These are phyloP conservation scores for Nycticebus coucang DNA, from an alignment of 2,113 vertebrate genomes.

Conservation along the genomic window DNA sequence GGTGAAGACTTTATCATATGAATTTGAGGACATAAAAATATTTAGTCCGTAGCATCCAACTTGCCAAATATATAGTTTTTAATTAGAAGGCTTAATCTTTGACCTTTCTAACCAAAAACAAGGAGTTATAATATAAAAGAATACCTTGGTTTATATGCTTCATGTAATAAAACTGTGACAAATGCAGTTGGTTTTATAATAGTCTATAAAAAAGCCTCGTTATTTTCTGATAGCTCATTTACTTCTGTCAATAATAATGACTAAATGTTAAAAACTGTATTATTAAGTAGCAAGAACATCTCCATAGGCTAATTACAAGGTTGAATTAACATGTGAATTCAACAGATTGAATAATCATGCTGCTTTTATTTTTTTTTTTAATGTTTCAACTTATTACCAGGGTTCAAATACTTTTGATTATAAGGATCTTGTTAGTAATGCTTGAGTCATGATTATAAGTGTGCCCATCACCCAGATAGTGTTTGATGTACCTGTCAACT, in stretches of 20 bases:
- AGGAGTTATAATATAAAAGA: background rate
- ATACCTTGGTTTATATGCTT: background rate
- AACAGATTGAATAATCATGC: background rate
- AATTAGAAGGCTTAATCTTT: background rate
- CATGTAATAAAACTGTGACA: background rate
- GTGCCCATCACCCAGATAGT: too few relatives aligned
- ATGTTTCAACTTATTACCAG: too few relatives aligned
- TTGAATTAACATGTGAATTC: background rate
- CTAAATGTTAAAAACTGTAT: background rate
- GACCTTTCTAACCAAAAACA: background rate
- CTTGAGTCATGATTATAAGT: too few relatives aligned
- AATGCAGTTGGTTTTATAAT: background rate
- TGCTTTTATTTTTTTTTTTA: too few relatives aligned
- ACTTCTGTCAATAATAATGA: background rate
- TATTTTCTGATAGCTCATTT: background rate
- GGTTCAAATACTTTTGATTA: too few relatives aligned
- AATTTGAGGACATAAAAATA: background rate
- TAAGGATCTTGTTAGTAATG: too few relatives aligned
- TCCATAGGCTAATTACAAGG: background rate
- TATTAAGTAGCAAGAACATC: background rate
- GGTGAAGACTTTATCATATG: background rate
- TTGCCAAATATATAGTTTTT: background rate
- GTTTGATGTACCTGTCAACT: too few relatives aligned
- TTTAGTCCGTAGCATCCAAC: background rate
- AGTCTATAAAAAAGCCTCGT: background rate